phyloP scores from a whole-genome alignment of 2,888 invertebrate genomes.

The Drosophila bunnanda region DNA sequence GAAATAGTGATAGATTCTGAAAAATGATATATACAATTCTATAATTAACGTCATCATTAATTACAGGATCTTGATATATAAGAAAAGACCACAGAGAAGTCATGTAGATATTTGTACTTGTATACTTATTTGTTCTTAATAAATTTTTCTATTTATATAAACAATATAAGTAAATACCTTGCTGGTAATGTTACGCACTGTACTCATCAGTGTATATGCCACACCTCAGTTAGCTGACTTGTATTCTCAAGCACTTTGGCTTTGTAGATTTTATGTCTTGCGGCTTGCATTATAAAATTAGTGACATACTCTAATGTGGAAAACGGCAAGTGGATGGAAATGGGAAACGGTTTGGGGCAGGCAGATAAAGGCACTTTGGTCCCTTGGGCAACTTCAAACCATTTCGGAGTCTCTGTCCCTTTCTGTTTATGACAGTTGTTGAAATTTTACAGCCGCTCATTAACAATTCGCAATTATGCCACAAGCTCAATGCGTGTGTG shows the following conservation, averaged over 20 bases:
- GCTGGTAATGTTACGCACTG: conserved; percentile 1
- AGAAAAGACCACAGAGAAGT: too few species aligned
- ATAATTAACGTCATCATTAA: too few species aligned
- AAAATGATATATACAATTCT: too few species aligned
- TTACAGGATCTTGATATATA: too few species aligned
- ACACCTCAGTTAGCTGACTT: conserved; percentile 26
- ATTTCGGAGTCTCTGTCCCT: neutral
- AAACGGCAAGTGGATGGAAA: neutral
- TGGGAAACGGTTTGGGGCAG: neutral
- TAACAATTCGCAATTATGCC: conserved; percentile 50
- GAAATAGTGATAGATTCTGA: too few species aligned
- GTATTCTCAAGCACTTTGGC: conserved; percentile 48
- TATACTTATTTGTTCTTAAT: too few species aligned
- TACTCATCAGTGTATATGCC: conserved; percentile 7
- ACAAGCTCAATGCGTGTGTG: neutral
- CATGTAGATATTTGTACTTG: too few species aligned
- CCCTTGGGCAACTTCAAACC: conserved; percentile 13
- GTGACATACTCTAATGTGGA: conserved; percentile 40
- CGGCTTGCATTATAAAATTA: conserved; percentile 69
- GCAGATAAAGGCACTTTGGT: neutral
- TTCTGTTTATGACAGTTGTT: conserved; percentile 51
- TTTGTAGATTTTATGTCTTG: conserved; percentile 67
- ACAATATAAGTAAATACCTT: neutral
- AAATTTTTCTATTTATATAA: too few species aligned
- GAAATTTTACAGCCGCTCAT: conserved; percentile 39